A percentile compares a stretch with the other conserved stretches of the same genome.
Evolutionary conservation across 2,888 invertebrate species (phyloP).

Genomic region (Baronia brevicornis): DNA sequence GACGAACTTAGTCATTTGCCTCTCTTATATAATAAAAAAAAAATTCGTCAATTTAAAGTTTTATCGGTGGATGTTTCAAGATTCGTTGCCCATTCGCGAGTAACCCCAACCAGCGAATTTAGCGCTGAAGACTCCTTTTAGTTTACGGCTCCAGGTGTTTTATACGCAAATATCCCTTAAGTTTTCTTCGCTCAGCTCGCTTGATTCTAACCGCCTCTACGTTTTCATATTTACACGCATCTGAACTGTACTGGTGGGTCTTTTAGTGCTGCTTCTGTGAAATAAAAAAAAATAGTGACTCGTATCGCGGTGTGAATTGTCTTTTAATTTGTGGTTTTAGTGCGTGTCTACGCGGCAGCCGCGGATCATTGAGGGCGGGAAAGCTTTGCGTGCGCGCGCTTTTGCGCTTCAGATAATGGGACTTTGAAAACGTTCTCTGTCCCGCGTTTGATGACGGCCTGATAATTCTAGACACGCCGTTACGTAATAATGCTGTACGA

Average conservation of each 20-base stretch:
- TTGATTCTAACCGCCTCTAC: conserved; percentile 56
- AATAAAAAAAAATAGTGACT: conserved; percentile 35
- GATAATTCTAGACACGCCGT: conserved; percentile 23
- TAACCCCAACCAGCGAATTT: conserved; percentile 36
- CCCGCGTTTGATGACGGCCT: conserved; percentile 24
- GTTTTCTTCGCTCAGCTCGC: conserved; percentile 44
- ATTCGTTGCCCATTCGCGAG: conserved; percentile 9
- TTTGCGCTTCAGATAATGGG: conserved; percentile 33
- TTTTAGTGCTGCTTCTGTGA: conserved; percentile 35
- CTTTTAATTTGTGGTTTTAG: conserved; percentile 45
- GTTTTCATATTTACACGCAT: conserved; percentile 38
- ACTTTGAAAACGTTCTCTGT: conserved; percentile 43
- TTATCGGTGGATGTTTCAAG: not conserved
- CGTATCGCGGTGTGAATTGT: conserved; percentile 41
- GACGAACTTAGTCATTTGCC: too few relatives aligned
- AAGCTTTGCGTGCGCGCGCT: conserved; percentile 46
- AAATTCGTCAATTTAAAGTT: too few relatives aligned
- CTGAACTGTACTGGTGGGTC: conserved; percentile 36
- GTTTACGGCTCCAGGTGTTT: conserved; percentile 51
- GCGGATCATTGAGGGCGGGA: conserved; percentile 44
- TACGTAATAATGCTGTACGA: conserved; percentile 24
- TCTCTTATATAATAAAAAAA: not conserved
- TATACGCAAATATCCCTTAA: conserved; percentile 63
- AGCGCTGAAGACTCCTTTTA: conserved; percentile 53
- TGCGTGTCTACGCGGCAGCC: conserved; percentile 20